Percentiles rank a stretch among this genome's conserved stretches.
These are phyloP conservation scores for Tapera naevia DNA, from an alignment of 2,797 vertebrate genomes.

Conservation along the genomic window DNA sequence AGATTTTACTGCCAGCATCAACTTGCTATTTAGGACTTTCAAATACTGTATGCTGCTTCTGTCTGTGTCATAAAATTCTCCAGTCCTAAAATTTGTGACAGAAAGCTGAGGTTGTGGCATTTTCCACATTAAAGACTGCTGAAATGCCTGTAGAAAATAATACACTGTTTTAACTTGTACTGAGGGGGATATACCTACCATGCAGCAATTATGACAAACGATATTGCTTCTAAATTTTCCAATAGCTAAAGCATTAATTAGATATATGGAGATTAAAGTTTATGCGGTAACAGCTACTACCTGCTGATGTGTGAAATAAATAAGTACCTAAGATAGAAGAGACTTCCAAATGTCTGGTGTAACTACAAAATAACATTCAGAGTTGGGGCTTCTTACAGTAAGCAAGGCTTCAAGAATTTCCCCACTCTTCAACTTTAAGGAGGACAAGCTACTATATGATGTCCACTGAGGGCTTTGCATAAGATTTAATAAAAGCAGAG, in stretches of 20 bases:
- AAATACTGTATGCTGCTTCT: background rate
- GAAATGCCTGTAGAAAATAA: background rate
- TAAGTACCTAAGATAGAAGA: background rate
- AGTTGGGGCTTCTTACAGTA: background rate
- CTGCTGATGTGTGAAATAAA: background rate
- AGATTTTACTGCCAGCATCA: background rate
- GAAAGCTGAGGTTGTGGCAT: background rate
- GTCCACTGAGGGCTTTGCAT: background rate
- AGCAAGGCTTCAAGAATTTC: background rate
- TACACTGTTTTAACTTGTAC: background rate
- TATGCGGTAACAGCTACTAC: background rate
- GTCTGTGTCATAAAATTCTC: background rate
- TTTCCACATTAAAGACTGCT: background rate
- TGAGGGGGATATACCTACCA: background rate
- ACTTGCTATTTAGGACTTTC: background rate
- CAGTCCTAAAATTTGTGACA: background rate
- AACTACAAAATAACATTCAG: background rate
- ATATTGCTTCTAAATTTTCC: background rate
- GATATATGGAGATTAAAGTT: background rate
- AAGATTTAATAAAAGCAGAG: background rate
- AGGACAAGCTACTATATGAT: background rate
- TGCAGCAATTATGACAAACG: background rate
- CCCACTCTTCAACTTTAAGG: background rate
- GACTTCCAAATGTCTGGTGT: background rate
- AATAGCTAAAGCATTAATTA: background rate